Percentiles rank a stretch among this genome's conserved stretches.
Conservation (phyloP, 2,797 vertebrate genomes). For the Trichosurus vulpecula region DNA sequence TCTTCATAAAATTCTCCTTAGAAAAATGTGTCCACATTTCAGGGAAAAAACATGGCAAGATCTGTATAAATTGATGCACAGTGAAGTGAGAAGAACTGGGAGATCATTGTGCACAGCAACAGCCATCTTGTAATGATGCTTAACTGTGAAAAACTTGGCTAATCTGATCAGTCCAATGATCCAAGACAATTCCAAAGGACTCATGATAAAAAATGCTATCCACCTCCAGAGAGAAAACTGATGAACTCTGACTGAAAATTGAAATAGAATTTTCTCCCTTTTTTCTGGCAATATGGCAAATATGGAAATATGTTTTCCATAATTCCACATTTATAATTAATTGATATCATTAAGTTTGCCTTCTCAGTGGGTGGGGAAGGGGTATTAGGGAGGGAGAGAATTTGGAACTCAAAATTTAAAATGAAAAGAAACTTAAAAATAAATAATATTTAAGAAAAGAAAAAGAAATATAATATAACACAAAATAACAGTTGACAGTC, state of each 20-base stretch:
- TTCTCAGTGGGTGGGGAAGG: neutral
- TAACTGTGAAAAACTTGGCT: neutral
- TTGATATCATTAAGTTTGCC: neutral
- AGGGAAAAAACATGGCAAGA: neutral
- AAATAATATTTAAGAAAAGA: neutral
- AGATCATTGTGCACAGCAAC: neutral
- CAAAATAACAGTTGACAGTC: neutral
- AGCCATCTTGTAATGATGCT: neutral
- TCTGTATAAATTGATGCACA: neutral
- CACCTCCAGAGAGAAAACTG: neutral
- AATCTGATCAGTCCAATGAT: neutral
- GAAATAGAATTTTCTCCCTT: neutral
- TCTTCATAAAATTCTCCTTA: neutral
- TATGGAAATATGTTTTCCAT: neutral
- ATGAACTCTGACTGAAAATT: neutral
- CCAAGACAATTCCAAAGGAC: neutral
- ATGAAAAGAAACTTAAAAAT: neutral
- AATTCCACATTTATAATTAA: neutral
- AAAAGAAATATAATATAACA: neutral
- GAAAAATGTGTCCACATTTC: neutral
- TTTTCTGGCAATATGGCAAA: neutral
- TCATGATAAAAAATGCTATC: neutral
- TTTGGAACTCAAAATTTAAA: neutral
- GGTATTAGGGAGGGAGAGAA: neutral
- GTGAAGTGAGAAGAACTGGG: neutral